Conservation (phyloP, 2,888 invertebrate genomes). For the Andrena flavipes region DNA sequence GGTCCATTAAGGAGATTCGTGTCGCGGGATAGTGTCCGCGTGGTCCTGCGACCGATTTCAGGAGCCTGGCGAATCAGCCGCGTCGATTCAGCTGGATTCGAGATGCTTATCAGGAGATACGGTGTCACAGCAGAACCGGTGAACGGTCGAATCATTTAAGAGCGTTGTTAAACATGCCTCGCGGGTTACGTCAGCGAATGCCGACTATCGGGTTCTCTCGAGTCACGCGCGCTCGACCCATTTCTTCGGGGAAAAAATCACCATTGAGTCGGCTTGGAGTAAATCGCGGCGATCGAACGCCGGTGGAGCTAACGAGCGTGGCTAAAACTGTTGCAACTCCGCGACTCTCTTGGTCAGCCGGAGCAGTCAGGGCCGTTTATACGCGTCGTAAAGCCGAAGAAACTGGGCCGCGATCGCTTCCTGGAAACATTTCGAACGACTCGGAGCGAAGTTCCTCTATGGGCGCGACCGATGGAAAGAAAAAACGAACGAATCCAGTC, state of each 20-base stretch:
- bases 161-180: slow-evolving; percentile 51
- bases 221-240: slow-evolving; percentile 48
- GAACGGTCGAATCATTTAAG: slow-evolving; percentile 53
- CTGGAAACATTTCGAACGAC: background rate
- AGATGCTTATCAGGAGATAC: background rate
- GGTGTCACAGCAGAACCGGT: slow-evolving; percentile 28
- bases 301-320: slow-evolving; percentile 1
- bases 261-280: slow-evolving; percentile 29
- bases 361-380: slow-evolving; percentile 2
- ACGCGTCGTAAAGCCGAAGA: slow-evolving; percentile 32
- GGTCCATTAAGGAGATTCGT: background rate
- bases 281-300: slow-evolving; percentile 30
- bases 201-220: slow-evolving; percentile 50
- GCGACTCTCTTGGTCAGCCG: background rate
- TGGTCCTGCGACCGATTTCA: background rate
- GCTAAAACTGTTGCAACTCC: slow-evolving; percentile 6
- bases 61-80: slow-evolving; percentile 2
- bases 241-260: slow-evolving; percentile 47
- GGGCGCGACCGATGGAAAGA: background rate
- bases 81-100: background rate
- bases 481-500: background rate
- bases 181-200: slow-evolving; percentile 56
- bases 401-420: slow-evolving; percentile 19
- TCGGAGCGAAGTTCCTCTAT: background rate
- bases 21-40: background rate